These are phyloP conservation scores for Sinosuthora webbiana DNA, from an alignment of 2,113 vertebrate genomes.

Conservation along the genomic window DNA sequence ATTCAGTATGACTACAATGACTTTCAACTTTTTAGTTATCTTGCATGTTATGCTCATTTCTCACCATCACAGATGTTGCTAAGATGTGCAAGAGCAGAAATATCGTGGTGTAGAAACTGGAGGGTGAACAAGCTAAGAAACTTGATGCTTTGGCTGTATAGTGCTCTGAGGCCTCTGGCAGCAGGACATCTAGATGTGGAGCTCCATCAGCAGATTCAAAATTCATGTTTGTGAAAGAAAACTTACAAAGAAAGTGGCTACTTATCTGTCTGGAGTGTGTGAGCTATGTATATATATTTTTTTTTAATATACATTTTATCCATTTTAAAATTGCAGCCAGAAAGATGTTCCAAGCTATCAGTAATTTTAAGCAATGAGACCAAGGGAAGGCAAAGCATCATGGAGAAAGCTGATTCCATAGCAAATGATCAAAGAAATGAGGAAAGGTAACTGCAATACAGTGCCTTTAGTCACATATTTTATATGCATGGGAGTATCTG, in stretches of 20 bases:
- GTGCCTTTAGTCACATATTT: neutral
- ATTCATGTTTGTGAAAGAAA: neutral
- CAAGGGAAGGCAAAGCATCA: neutral
- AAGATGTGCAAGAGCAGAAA: neutral
- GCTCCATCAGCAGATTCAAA: neutral
- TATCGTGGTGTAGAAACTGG: neutral
- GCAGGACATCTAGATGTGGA: neutral
- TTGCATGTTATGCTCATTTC: neutral
- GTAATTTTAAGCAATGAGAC: neutral
- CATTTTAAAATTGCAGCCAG: neutral
- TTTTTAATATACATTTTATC: neutral
- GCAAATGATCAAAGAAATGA: neutral
- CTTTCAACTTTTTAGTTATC: neutral
- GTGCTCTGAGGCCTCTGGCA: neutral
- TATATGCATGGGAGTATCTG: accelerated
- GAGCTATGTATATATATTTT: neutral
- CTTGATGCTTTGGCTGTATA: neutral
- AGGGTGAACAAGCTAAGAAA: neutral
- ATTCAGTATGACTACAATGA: neutral
- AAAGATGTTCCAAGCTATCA: neutral
- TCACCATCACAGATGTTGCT: neutral
- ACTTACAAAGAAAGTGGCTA: neutral
- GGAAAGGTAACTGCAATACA: neutral
- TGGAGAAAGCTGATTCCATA: neutral
- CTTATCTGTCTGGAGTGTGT: neutral